A percentile compares a stretch with the other conserved stretches of the same genome.
These are phyloP conservation scores for Sphenodon punctatus DNA, from an alignment of 2,797 vertebrate species.

Conservation along the genomic window DNA sequence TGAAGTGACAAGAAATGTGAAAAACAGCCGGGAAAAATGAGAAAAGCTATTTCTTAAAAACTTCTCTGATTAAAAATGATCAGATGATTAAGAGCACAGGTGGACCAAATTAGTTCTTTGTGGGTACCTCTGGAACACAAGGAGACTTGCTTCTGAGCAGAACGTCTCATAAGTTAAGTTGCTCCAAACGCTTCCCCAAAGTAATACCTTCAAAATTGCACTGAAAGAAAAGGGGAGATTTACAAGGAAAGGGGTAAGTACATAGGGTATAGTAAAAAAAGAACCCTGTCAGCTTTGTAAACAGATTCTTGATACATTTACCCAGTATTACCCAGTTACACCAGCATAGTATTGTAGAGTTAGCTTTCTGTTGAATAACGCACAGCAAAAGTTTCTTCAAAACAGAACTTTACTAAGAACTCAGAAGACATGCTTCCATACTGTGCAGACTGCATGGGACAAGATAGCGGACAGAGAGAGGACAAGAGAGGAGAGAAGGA, in stretches of 20 bases:
- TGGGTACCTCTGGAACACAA: not conserved
- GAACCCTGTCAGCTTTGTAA: not conserved
- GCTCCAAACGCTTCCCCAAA: not conserved
- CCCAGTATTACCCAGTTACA: no score
- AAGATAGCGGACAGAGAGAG: no score
- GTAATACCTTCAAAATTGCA: not conserved
- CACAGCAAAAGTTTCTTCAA: no score
- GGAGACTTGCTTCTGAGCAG: not conserved
- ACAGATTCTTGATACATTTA: slow-evolving; percentile 14
- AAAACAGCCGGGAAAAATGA: not conserved
- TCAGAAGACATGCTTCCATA: no score
- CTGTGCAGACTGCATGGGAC: no score
- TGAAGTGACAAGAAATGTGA: not conserved
- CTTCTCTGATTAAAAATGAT: not conserved
- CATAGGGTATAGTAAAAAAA: not conserved
- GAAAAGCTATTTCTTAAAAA: not conserved
- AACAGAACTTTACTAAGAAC: no score
- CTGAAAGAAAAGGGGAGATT: not conserved
- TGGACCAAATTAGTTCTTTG: not conserved
- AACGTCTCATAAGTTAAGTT: slow-evolving; percentile 8
- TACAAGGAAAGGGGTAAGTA: not conserved
- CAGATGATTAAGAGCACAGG: not conserved
- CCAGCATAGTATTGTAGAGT: no score
- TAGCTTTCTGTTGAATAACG: no score
- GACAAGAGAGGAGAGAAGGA: no score